Percentiles rank a stretch among this genome's conserved stretches.
phyloP scores from a whole-genome alignment of 2,113 vertebrate species.

The Barbus barbus region DNA sequence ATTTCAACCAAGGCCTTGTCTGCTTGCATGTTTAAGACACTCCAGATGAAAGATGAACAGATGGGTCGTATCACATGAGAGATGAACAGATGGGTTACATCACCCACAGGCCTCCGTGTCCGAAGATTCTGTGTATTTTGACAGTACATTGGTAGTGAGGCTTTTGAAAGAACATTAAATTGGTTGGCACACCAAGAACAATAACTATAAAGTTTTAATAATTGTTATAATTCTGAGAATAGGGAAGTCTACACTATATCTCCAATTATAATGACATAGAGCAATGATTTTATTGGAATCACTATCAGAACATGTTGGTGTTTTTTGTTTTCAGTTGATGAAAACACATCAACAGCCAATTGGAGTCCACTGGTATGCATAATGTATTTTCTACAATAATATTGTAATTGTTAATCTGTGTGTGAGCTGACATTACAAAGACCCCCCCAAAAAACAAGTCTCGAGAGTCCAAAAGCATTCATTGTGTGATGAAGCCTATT shows the following conservation, averaged over 20 bases:
- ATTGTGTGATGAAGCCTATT: too few relatives aligned
- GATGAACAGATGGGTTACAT: conserved; percentile 29
- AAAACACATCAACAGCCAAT: background rate
- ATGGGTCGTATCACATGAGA: background rate
- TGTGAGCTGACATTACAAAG: too few relatives aligned
- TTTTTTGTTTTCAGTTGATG: background rate
- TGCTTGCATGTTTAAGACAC: background rate
- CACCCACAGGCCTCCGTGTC: background rate
- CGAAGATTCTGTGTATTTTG: background rate
- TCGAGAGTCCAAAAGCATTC: too few relatives aligned
- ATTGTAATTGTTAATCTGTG: too few relatives aligned
- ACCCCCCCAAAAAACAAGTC: rapidly evolving
- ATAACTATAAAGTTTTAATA: background rate
- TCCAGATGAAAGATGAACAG: background rate
- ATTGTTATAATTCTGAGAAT: background rate
- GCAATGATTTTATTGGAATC: background rate
- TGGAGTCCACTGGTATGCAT: too few relatives aligned
- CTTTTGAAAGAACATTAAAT: background rate
- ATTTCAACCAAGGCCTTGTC: too few relatives aligned
- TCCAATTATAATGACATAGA: background rate
- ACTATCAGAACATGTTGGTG: background rate
- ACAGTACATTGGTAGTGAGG: background rate
- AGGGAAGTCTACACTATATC: background rate
- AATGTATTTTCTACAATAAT: too few relatives aligned
- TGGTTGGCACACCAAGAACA: background rate